Evolutionary conservation across 1,140 invertebrate species (phyloP), one percentile per base, ranked within the genome.

Genomic region (Saxidomus purpurata): DNA sequence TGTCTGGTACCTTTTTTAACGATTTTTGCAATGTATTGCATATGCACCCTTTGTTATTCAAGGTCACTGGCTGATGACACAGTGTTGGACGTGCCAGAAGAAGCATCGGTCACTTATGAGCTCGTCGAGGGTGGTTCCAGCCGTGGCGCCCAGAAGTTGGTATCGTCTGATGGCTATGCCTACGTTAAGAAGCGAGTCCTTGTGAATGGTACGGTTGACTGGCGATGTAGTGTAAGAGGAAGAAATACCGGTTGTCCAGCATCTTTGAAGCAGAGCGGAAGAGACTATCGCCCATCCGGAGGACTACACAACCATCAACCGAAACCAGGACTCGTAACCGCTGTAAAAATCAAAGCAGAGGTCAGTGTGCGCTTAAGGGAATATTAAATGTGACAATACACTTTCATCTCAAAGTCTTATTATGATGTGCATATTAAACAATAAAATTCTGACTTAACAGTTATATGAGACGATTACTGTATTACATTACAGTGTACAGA

Each of bases 211-310:
- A 38, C 59, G 22, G 25, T 82, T n/a, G 31, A 82, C 9, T 82
- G 80, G 80, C 28, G 80, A 38, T 82, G 80, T 55, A 82, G 80
- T 2, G 52, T 67, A 15, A 0, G 80, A 3, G 36, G 38, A 19
- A 82, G 22, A 17, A 25, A 15, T 1, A 63, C 31, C 22, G 15
- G 3, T 3, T 82, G 52, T 1, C 52, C 34, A 22, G 80, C 80
- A 63, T 0, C 19, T 17, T 1, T 67, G 0, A 59, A 63, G 40
- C 80, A 82, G 25, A 17, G 9, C 1, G 55, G 31, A 13, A 22
- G 17, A 11, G 36, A 34, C 13, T 67, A 38, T 25, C 11, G 13
- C 22, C 0, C 28, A 15, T 13, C 8, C 8, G 52, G 38, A 0
- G 19, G 59, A 2, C 2, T 15, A 19, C 80, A 63, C 28, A 82